Conservation (phyloP, 2,888 invertebrate species). For the Diplolepis rosae region DNA sequence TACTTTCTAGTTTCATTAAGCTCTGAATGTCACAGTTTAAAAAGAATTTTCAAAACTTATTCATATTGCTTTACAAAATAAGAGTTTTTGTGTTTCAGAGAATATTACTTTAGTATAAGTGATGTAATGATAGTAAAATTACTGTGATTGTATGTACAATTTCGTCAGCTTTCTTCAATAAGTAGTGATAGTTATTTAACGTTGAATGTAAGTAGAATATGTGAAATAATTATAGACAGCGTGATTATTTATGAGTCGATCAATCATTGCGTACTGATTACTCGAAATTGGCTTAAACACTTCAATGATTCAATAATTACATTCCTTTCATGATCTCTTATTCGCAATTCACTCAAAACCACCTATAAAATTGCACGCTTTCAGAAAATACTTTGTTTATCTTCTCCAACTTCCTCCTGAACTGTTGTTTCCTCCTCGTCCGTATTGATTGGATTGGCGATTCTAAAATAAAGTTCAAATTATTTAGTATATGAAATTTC, state of each 20-base stretch:
- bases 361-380: constrained; percentile 29
- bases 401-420: constrained; percentile 13
- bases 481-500: too few species aligned
- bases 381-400: constrained; percentile 14
- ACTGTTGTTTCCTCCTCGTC: constrained; percentile 40
- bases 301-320: neutral
- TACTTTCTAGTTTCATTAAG: too few species aligned
- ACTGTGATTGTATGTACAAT: constrained; percentile 14
- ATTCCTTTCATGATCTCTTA: neutral
- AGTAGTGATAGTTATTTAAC: neutral
- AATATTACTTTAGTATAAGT: too few species aligned
- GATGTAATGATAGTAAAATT: neutral
- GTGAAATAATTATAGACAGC: neutral
- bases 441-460: constrained; percentile 57
- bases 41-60: too few species aligned
- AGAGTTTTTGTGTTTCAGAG: too few species aligned
- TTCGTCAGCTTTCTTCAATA: neutral
- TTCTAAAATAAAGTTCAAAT: constrained; percentile 57
- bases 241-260: neutral
- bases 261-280: neutral
- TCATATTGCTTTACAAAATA: too few species aligned
- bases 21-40: too few species aligned
- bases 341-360: neutral
- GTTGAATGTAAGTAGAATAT: neutral
- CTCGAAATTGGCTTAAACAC: neutral